phyloP scores from a whole-genome alignment of 2,113 vertebrate species.

The Rhynchopsitta pachyrhyncha region DNA sequence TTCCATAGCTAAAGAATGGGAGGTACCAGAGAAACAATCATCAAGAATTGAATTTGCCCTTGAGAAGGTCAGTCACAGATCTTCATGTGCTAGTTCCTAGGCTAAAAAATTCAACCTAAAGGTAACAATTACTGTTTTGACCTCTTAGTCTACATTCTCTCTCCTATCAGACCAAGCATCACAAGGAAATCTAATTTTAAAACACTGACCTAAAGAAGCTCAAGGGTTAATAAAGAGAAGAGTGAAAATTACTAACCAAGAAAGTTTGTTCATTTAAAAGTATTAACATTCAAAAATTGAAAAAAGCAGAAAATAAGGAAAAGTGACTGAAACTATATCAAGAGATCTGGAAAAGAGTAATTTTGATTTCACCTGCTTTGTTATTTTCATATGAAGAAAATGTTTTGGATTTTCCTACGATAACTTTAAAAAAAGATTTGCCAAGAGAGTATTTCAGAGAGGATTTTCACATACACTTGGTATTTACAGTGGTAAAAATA shows the following conservation, averaged over 20 bases:
- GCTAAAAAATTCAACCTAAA: background rate
- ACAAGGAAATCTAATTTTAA: background rate
- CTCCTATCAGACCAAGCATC: background rate
- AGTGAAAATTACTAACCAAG: background rate
- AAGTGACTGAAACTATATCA: background rate
- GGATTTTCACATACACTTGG: background rate
- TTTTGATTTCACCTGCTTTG: background rate
- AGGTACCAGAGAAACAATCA: background rate
- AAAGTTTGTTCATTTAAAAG: background rate
- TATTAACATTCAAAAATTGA: background rate
- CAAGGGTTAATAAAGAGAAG: background rate
- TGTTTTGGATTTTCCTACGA: background rate
- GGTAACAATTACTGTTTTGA: background rate
- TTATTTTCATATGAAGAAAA: background rate
- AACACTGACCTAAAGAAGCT: background rate
- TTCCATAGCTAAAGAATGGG: background rate
- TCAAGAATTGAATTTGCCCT: background rate
- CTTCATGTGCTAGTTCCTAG: background rate
- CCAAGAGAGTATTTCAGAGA: background rate
- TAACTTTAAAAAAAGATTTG: background rate
- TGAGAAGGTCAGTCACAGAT: background rate
- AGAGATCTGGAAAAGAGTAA: background rate
- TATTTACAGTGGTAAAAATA: constrained; percentile 43
- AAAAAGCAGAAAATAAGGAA: background rate
- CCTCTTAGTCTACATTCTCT: background rate